Evolutionary conservation across 1,140 invertebrate genomes (phyloP).

Genomic region (Sinella curviseta): DNA sequence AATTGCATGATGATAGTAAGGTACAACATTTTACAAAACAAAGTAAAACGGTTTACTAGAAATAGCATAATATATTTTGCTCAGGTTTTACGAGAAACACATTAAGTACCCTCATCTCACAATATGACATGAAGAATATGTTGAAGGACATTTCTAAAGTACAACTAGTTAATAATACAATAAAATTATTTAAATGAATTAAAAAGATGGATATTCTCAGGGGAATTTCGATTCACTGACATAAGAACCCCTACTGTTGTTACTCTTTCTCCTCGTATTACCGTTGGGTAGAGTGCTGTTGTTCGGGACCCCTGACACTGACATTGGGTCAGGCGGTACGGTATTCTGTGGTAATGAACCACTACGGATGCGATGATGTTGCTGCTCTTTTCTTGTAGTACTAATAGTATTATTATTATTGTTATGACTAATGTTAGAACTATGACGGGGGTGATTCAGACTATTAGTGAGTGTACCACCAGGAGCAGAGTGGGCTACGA

Average conservation of each 20-base stretch:
- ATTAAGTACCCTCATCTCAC: too few relatives aligned
- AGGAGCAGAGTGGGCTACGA: background rate
- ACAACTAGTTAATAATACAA: slow-evolving; percentile 4
- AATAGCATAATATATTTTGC: too few relatives aligned
- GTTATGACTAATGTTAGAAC: slow-evolving; percentile 18
- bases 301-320: background rate
- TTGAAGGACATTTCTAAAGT: too few relatives aligned
- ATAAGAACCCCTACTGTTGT: slow-evolving; percentile 37
- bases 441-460: slow-evolving; percentile 18
- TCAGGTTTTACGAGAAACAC: too few relatives aligned
- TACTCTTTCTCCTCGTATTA: slow-evolving; percentile 29
- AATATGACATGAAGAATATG: too few relatives aligned
- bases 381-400: slow-evolving; percentile 26
- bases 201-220: slow-evolving; percentile 17
- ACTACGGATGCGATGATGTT: slow-evolving; percentile 20
- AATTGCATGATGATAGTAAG: background rate
- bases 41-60: too few relatives aligned
- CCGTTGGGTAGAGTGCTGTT: slow-evolving; percentile 30
- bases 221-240: slow-evolving; percentile 44
- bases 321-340: slow-evolving; percentile 1
- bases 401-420: slow-evolving; percentile 37
- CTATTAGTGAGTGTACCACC: slow-evolving; percentile 10
- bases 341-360: background rate
- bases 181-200: slow-evolving; percentile 11
- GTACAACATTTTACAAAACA: too few relatives aligned